Evolutionary conservation across 2,888 invertebrate species (phyloP), one percentile per base, ranked within the genome.

Genomic region (Formica aserva): DNA sequence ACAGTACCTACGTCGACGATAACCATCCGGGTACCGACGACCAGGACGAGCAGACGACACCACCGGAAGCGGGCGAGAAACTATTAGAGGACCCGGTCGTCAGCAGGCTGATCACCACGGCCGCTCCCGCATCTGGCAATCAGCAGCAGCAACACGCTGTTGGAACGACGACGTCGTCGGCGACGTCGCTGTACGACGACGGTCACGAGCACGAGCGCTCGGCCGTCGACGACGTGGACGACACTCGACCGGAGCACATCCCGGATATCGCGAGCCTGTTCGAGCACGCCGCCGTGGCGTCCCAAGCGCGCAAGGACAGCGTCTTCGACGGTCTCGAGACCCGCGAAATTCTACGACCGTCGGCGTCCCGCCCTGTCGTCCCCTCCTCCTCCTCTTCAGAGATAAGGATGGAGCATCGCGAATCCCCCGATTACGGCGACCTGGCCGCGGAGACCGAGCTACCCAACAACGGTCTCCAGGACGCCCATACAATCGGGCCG

Each of bases 211-310:
- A 69, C 67, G 82, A 85, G 92, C 95, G 95, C 45, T 95, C 95
- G 83, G 95, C 95, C 85, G 94, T 95, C 87, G 95, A 95, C 93
- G 89, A 91, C 11, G 41, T 95, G 95, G 95, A 95, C 86, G 95
- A 95, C 22, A 91, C 95, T 74, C 94, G 93, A 76, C 94, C 95
- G 48, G 96, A 96, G 87, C 95, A 96, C 77, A 95, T 96, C 35
- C 96, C 96, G 48, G 96, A 96, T 92, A 96, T 96, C 86, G 95
- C 96, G 91, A 96, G 96, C 63, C 95, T 96, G 89, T 96, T 96
- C 83, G 95, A 96, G 22, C 95, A 95, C 62, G 95, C 95, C 78
- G 90, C 91, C 9, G 57, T 57, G 18, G 88, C 88, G 26, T 90
- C 91, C 0, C 90, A 92, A 69, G 87, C 92, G 3, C 92, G 92